Evolutionary conservation across 2,797 vertebrate species (phyloP).

Genomic region (Chaunax sp.): DNA sequence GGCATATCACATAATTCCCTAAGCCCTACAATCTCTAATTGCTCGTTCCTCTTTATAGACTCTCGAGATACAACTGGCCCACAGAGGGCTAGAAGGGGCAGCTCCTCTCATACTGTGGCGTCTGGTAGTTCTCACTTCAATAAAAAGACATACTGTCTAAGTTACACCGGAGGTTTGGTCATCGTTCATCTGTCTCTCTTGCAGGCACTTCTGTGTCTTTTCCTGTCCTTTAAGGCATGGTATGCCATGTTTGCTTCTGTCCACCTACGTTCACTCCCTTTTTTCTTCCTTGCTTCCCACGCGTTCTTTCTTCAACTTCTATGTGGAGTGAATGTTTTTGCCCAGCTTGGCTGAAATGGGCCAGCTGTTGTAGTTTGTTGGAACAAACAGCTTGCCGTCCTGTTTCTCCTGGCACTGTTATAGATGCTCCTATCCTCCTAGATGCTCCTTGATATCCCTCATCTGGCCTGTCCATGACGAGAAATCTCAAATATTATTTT

Average conservation of each 20-base stretch:
- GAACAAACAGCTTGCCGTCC: background rate
- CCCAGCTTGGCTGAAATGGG: constrained; percentile 24
- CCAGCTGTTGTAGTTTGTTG: constrained; percentile 45
- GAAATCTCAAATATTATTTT: background rate
- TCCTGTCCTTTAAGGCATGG: constrained; percentile 5
- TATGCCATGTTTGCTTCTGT: constrained; percentile 38
- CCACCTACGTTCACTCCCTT: constrained; percentile 46
- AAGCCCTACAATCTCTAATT: constrained; percentile 13
- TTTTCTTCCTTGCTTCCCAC: constrained; percentile 28
- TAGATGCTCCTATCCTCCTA: background rate
- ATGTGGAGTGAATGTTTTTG: constrained; percentile 25
- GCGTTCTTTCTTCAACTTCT: constrained; percentile 18
- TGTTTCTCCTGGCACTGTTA: background rate
- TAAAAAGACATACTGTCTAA: constrained; percentile 36
- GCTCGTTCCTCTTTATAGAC: constrained; percentile 19
- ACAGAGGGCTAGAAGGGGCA: constrained; percentile 21
- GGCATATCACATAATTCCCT: constrained; percentile 4
- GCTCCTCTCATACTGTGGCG: constrained; percentile 12
- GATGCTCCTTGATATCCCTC: constrained; percentile 10
- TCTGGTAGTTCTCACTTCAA: constrained; percentile 62
- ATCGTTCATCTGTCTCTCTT: constrained; percentile 28
- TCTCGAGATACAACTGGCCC: constrained; percentile 22
- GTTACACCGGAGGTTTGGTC: constrained; percentile 33
- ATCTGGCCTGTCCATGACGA: constrained; percentile 13
- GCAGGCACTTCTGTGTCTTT: constrained; percentile 21